phyloP scores from a whole-genome alignment of 2,888 invertebrate genomes.

The Xestia c-nigrum region DNA sequence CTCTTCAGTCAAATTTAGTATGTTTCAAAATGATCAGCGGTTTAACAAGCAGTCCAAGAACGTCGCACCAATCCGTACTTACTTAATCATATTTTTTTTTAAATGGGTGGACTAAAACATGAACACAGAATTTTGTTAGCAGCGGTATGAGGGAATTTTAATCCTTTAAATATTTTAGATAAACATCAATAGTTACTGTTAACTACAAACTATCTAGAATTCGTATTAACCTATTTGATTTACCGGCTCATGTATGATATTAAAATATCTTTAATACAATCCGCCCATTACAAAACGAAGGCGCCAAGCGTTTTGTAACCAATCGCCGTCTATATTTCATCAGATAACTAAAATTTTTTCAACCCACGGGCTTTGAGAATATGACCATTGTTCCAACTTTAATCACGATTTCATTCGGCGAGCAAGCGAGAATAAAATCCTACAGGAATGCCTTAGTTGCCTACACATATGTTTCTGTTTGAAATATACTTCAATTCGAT shows the following conservation, averaged over 20 bases:
- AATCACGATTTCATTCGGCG: constrained; percentile 72
- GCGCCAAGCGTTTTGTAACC: constrained; percentile 61
- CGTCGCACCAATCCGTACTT: not conserved
- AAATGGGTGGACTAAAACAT: not conserved
- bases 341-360: constrained; percentile 71
- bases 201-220: constrained; percentile 18
- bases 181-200: constrained; percentile 7
- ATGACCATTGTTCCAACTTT: constrained; percentile 74
- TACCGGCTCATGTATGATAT: constrained; percentile 15
- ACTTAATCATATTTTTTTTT: not conserved
- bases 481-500: constrained; percentile 45
- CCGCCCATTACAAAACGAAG: constrained; percentile 67
- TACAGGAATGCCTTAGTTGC: constrained; percentile 45
- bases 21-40: not conserved
- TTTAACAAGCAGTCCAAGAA: not conserved
- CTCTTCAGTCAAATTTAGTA: not conserved
- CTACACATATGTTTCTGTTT: constrained; percentile 30
- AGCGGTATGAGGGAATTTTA: not conserved
- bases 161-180: constrained; percentile 12
- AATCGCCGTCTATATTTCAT: constrained; percentile 67
- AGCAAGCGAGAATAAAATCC: constrained; percentile 62
- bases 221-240: constrained; percentile 16
- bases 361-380: constrained; percentile 67
- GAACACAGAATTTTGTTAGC: not conserved
- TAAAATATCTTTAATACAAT: constrained; percentile 55